phyloP scores from a whole-genome alignment of 2,113 vertebrate species.

The Origma solitaria region DNA sequence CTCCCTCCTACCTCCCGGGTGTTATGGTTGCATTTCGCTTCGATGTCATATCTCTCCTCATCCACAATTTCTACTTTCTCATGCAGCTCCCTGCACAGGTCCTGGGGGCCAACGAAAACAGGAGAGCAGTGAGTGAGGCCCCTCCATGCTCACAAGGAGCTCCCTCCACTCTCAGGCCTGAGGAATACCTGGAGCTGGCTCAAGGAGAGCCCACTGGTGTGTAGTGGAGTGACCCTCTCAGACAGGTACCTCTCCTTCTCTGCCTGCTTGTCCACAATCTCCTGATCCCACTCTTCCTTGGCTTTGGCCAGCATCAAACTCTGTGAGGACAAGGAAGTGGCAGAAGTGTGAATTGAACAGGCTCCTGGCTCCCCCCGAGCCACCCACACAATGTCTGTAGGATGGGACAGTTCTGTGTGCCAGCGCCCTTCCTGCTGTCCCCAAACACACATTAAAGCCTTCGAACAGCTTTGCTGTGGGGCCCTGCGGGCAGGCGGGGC shows the following conservation, averaged over 20 bases:
- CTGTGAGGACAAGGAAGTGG: slow-evolving; percentile 36
- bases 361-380: not conserved
- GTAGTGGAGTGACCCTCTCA: slow-evolving; percentile 77
- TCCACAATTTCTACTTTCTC: slow-evolving; percentile 87
- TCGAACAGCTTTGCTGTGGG: not conserved
- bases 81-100: slow-evolving; percentile 87
- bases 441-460: not conserved
- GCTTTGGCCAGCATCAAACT: slow-evolving; percentile 95
- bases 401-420: not conserved
- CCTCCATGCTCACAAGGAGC: not conserved
- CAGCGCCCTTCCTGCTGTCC: not conserved
- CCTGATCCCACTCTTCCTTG: slow-evolving; percentile 89
- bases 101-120: slow-evolving; percentile 60
- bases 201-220: slow-evolving; percentile 74
- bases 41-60: slow-evolving; percentile 91
- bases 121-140: rapidly evolving
- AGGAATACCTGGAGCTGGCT: slow-evolving; percentile 83
- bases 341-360: not conserved
- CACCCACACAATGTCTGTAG: rapidly evolving
- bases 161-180: rapidly evolving
- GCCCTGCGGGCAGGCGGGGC: not conserved
- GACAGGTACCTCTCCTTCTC: slow-evolving; percentile 86
- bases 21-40: slow-evolving; percentile 90
- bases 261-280: slow-evolving; percentile 80
- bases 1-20: slow-evolving; percentile 81